A percentile compares a stretch with the other conserved stretches of the same genome.
Conservation (phyloP, 2,113 vertebrate genomes). For the Misgurnus anguillicaudatus region DNA sequence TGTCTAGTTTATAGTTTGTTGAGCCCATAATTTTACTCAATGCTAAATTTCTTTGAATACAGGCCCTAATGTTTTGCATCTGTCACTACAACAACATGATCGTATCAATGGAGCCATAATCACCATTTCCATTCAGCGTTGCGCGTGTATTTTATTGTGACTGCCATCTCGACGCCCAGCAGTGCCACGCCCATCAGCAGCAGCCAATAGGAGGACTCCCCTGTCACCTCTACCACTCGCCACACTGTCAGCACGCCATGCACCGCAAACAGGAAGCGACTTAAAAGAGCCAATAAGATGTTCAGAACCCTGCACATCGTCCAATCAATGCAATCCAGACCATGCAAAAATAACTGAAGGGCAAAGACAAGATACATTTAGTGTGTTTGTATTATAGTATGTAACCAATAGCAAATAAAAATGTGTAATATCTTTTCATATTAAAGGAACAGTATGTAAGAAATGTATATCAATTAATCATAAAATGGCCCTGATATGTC, state of each 20-base stretch:
- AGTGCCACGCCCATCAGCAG: conserved; percentile 72
- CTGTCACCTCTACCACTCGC: conserved; percentile 70
- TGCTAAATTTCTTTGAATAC: too few species aligned
- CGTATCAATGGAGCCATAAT: background rate
- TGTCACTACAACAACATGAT: background rate
- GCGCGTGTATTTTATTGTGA: conserved; percentile 71
- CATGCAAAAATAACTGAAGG: background rate
- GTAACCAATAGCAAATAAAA: background rate
- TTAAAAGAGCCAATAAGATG: conserved; percentile 69
- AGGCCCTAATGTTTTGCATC: too few species aligned
- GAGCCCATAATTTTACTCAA: too few species aligned
- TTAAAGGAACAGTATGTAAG: too few species aligned
- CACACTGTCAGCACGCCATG: conserved; percentile 74
- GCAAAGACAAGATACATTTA: background rate
- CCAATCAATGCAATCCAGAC: conserved; percentile 17
- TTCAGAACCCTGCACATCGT: conserved; percentile 64
- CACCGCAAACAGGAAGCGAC: conserved; percentile 71
- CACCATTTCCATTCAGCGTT: conserved; percentile 81
- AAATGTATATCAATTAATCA: too few species aligned
- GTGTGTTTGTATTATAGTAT: background rate
- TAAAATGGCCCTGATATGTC: too few species aligned
- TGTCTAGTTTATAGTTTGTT: background rate
- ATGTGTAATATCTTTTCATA: background rate
- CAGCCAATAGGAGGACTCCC: conserved; percentile 70
- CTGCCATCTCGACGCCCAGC: conserved; percentile 70